Conservation (phyloP, 1,140 invertebrate species). For the Aricia agestis region DNA sequence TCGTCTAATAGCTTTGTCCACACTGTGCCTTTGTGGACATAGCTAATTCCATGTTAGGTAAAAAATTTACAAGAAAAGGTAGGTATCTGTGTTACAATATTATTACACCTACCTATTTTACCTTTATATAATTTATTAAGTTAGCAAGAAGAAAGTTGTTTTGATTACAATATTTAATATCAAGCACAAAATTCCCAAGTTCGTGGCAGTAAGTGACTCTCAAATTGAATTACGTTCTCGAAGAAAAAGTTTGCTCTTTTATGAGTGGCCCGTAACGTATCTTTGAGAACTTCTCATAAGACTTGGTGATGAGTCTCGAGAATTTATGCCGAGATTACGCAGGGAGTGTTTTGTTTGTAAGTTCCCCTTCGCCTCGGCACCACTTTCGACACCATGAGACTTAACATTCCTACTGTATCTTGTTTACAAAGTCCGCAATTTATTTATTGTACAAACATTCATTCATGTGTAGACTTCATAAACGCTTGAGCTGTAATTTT, state of each 20-base stretch:
- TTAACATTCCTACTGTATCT: not conserved
- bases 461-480: too few relatives aligned
- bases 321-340: not conserved
- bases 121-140: not conserved
- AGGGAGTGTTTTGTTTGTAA: not conserved
- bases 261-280: not conserved
- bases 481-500: too few relatives aligned
- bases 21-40: too few relatives aligned
- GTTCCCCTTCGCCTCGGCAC: not conserved
- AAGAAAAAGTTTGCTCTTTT: not conserved
- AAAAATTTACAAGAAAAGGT: too few relatives aligned
- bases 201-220: not conserved
- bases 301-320: not conserved
- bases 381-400: not conserved
- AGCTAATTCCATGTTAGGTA: too few relatives aligned
- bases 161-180: not conserved
- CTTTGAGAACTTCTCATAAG: conserved; percentile 7
- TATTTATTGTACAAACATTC: not conserved
- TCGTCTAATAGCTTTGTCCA: too few relatives aligned
- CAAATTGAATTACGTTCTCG: not conserved
- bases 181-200: not conserved
- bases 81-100: not conserved
- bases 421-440: not conserved
- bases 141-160: not conserved
- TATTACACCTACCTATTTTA: not conserved